Percentiles rank a stretch among this genome's conserved stretches.
Conservation (phyloP, 1,140 invertebrate genomes). For the Ceratina japonica region DNA sequence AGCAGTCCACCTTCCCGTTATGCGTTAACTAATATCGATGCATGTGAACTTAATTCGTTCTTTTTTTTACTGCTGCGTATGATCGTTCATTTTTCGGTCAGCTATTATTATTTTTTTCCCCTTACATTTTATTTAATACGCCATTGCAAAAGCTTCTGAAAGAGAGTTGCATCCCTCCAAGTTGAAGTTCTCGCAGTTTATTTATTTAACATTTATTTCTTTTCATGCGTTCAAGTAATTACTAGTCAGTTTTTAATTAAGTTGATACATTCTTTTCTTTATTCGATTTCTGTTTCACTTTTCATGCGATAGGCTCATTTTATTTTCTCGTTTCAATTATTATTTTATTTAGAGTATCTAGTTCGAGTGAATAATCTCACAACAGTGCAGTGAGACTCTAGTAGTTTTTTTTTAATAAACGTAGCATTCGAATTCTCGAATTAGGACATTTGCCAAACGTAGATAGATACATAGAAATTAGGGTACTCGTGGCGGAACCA, state of each 20-base stretch:
- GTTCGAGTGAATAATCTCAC: background rate
- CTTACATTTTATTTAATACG: slow-evolving; percentile 1
- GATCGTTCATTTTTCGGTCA: slow-evolving; percentile 3
- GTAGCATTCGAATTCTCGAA: slow-evolving; percentile 23
- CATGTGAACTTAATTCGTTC: slow-evolving; percentile 54
- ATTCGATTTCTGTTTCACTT: background rate
- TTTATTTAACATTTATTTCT: slow-evolving; percentile 1
- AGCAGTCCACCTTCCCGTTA: slow-evolving; percentile 57
- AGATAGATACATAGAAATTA: slow-evolving; percentile 67
- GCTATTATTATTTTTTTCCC: background rate
- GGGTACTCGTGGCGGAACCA: slow-evolving; percentile 75
- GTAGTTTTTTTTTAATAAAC: slow-evolving; percentile 3
- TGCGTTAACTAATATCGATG: slow-evolving; percentile 57
- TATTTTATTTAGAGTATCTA: slow-evolving; percentile 11
- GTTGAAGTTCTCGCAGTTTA: slow-evolving; percentile 22
- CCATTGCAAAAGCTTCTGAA: slow-evolving; percentile 26
- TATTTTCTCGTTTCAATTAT: slow-evolving; percentile 13
- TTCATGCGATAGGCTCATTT: slow-evolving; percentile 19
- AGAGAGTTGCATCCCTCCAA: slow-evolving; percentile 50
- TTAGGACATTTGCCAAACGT: slow-evolving; percentile 41
- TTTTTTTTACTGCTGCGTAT: slow-evolving; percentile 1
- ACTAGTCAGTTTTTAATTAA: slow-evolving; percentile 9
- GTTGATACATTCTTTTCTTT: slow-evolving; percentile 19
- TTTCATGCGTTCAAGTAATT: background rate
- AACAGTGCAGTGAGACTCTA: background rate